phyloP scores from a whole-genome alignment of 2,888 invertebrate species.

The Euplexia lucipara region DNA sequence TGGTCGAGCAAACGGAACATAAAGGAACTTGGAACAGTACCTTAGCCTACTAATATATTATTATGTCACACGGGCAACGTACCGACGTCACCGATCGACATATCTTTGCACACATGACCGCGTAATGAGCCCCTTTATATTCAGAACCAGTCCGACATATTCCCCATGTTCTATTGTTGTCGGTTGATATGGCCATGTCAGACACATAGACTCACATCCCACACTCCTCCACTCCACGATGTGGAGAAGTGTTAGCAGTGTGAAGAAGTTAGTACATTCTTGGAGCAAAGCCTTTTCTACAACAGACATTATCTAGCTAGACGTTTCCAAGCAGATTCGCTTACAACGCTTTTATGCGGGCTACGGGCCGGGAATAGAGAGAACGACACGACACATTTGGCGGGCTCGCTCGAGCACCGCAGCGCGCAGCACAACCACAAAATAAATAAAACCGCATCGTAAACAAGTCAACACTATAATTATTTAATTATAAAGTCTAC shows the following conservation, averaged over 20 bases:
- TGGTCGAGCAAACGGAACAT: neutral
- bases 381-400: conserved; percentile 32
- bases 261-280: no score
- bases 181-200: conserved; percentile 67
- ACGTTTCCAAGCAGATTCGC: neutral
- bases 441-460: conserved; percentile 56
- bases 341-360: neutral
- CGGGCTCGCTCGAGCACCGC: conserved; percentile 42
- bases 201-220: conserved; percentile 62
- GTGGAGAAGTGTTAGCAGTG: no score
- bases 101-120: conserved; percentile 59
- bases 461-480: conserved; percentile 66
- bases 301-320: no score
- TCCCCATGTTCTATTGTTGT: conserved; percentile 68
- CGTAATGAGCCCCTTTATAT: conserved; percentile 72
- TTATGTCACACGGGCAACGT: conserved; percentile 10
- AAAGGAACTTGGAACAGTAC: neutral
- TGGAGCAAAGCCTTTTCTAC: no score
- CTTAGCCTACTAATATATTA: conserved; percentile 4
- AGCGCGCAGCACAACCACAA: conserved; percentile 21
- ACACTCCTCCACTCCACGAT: conserved; percentile 3
- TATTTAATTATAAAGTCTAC: conserved; percentile 55
- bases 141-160: conserved; percentile 54
- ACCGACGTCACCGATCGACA: conserved; percentile 23
- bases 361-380: conserved; percentile 4